Evolutionary conservation across 2,113 vertebrate genomes (phyloP), one percentile per base, ranked within the genome.

Genomic region (Esox niger): DNA sequence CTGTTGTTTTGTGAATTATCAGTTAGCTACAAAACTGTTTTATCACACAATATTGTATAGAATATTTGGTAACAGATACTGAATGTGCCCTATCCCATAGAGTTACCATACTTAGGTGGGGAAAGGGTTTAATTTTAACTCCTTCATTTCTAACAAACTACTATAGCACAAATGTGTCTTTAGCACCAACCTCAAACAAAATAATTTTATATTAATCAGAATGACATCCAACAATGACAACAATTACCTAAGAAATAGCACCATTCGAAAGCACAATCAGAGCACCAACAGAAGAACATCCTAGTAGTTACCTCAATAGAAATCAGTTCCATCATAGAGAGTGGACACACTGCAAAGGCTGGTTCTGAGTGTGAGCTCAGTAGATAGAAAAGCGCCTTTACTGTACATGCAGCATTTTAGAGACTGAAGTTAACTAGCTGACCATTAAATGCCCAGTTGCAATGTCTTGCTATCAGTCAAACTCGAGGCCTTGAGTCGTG

Each of bases 251-350:
- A 75, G 33, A 66, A 73, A 85, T 86, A 92, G 90, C 90, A 91
- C 88, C 90, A 86, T 80, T 86, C 68, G 61, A 73, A 86, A 91
- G 88, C 87, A 89, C 85, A 87, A 82, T 31, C 60, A 64, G 54
- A 72, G 69, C 23, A 66, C 73, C 65, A 75, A 79, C n/a, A n/a
- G n/a, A n/a, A n/a, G 11, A 75, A 75, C 52, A 59, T 30, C 29
- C 1, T 30, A n/a, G n/a, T n/a, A n/a, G 29, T 31, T 59, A 59
- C 29, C 20, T 27, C 29, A 20, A 20, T 17, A 30, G 2, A 29
- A 30, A 30, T 13, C 26, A 59, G 21, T 8, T 9, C 3, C 52
- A 23, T 49, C 20, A 4, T 10, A 55, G 20, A 21, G 15, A 59
- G 7, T 6, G 17, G 27, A 20, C 17, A 30, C 31, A 30, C 8